Percentiles rank a stretch among this genome's conserved stretches.
These are phyloP conservation scores for Hyperoodon ampullatus DNA, from an alignment of 2,113 vertebrate species.

Conservation along the genomic window DNA sequence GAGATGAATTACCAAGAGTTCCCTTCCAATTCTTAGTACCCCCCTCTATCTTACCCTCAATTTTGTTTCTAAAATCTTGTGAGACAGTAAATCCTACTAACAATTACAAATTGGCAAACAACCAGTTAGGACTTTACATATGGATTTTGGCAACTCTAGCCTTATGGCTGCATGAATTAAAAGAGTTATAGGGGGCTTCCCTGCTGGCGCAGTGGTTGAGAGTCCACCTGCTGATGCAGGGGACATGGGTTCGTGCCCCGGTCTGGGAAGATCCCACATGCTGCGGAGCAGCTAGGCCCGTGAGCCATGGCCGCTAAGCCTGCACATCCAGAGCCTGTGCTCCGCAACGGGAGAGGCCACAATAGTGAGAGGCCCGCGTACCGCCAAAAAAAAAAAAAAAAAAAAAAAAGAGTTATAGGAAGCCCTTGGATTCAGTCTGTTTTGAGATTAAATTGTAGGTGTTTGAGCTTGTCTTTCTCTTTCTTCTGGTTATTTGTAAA, in stretches of 20 bases:
- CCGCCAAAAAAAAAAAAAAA: no score
- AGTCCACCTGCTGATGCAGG: no score
- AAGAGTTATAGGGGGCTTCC: neutral
- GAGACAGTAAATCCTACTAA: neutral
- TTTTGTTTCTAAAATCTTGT: neutral
- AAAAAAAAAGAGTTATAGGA: neutral
- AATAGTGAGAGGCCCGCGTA: no score
- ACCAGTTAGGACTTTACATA: neutral
- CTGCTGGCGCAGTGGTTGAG: no score
- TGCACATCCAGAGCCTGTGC: no score
- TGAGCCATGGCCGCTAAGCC: no score
- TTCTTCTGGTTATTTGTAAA: neutral
- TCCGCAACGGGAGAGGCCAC: no score
- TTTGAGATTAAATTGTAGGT: neutral
- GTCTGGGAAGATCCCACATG: no score
- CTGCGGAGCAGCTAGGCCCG: accelerated
- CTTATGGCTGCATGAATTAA: neutral
- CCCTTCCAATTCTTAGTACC: neutral
- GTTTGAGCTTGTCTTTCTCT: neutral
- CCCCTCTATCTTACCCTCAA: neutral
- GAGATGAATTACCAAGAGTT: neutral
- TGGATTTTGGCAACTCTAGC: neutral
- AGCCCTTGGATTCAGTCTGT: neutral
- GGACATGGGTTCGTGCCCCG: no score
- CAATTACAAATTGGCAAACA: neutral